Evolutionary conservation across 2,113 vertebrate species (phyloP).

Genomic region (Brienomyrus longianalis): DNA sequence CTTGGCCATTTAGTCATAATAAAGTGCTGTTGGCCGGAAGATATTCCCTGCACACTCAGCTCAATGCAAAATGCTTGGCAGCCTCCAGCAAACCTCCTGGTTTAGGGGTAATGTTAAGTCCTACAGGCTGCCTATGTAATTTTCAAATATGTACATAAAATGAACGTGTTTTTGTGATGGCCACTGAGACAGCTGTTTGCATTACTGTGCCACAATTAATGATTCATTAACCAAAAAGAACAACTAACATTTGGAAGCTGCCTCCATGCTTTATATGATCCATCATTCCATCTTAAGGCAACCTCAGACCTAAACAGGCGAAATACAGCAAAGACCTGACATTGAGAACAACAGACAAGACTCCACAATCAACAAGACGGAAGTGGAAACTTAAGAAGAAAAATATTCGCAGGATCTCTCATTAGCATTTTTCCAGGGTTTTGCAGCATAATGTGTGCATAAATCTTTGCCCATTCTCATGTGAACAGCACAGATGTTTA

Average conservation of each 20-base stretch:
- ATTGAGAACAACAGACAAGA: neutral
- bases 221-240: neutral
- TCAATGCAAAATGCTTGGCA: neutral
- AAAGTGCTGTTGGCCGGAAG: neutral
- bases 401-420: neutral
- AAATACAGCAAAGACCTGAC: neutral
- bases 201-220: neutral
- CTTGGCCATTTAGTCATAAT: neutral
- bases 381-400: neutral
- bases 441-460: neutral
- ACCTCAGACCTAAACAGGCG: neutral
- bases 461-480: neutral
- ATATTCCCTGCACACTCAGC: constrained; percentile 4
- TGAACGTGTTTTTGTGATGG: neutral
- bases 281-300: neutral
- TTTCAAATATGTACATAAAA: neutral
- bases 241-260: neutral
- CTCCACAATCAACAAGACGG: neutral
- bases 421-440: neutral
- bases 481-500: neutral
- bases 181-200: neutral
- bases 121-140: neutral
- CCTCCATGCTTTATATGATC: neutral
- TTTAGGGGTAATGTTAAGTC: neutral
- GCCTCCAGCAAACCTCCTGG: neutral